Evolutionary conservation across 1,140 invertebrate species (phyloP).

Genomic region (Lucilia cuprina): DNA sequence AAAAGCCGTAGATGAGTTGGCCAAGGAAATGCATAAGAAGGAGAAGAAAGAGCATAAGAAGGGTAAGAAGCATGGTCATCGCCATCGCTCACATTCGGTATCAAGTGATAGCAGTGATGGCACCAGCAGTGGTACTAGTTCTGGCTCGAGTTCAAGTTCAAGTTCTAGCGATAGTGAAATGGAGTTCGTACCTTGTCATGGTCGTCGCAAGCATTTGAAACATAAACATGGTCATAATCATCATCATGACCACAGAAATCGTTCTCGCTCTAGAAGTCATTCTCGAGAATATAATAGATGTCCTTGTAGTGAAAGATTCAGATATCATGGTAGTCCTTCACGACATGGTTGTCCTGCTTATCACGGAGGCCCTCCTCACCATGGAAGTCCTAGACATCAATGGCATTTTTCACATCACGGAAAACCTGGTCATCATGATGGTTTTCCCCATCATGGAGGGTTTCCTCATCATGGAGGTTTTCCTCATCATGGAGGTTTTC

Average conservation of each 20-base stretch:
- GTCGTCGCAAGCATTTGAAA: not conserved
- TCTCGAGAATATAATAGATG: not conserved
- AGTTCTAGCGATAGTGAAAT: conserved; percentile 37
- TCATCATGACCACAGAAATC: not conserved
- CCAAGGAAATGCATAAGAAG: conserved; percentile 43
- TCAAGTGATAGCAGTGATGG: conserved; percentile 39
- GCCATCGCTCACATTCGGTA: not conserved
- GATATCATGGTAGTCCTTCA: not conserved
- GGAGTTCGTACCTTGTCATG: not conserved
- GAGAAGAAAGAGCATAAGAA: conserved; percentile 40
- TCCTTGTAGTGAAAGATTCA: not conserved
- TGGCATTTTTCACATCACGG: conserved; percentile 16
- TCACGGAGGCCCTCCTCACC: not conserved
- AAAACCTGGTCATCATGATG: not conserved
- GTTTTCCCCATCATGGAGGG: not conserved
- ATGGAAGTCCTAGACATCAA: not conserved
- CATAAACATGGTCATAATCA: conserved; percentile 19
- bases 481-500: not conserved
- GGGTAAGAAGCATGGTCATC: not conserved
- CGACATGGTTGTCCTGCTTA: not conserved
- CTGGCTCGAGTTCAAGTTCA: conserved; percentile 41
- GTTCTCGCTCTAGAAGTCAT: conserved; percentile 24
- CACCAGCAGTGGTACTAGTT: conserved; percentile 40
- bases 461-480: not conserved
- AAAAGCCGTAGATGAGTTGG: conserved; percentile 42